Evolutionary conservation across 2,797 vertebrate genomes (phyloP).

Genomic region (Meriones psammophilus): DNA sequence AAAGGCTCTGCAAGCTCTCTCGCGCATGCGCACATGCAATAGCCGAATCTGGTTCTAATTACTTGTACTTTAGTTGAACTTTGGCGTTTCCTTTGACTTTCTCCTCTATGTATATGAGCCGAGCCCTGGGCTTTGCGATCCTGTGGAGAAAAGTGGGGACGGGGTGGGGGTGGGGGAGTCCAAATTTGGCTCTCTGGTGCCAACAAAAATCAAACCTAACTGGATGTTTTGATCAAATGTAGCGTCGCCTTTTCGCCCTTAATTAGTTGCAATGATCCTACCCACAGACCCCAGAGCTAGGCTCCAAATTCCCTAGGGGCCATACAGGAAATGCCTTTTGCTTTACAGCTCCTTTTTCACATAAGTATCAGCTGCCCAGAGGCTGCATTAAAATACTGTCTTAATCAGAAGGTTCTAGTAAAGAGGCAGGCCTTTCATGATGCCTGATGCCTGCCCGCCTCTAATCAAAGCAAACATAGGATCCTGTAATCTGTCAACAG

Average conservation of each 20-base stretch:
- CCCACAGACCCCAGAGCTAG: constrained; percentile 87
- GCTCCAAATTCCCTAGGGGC: constrained; percentile 89
- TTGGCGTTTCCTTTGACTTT: constrained; percentile 94
- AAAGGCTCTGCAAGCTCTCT: constrained; percentile 81
- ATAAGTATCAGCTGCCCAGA: constrained; percentile 88
- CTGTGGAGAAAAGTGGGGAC: constrained; percentile 88
- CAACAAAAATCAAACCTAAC: constrained; percentile 91
- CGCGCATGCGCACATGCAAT: constrained; percentile 83
- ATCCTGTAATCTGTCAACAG: constrained; percentile 87
- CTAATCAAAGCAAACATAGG: constrained; percentile 85
- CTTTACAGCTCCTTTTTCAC: constrained; percentile 90
- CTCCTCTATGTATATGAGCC: constrained; percentile 91
- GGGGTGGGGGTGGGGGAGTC: constrained; percentile 61
- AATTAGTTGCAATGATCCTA: constrained; percentile 91
- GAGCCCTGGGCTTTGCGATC: constrained; percentile 89
- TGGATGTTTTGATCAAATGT: constrained; percentile 91
- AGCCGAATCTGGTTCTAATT: constrained; percentile 93
- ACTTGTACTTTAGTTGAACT: constrained; percentile 96
- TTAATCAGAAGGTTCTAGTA: constrained; percentile 85
- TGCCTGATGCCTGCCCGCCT: constrained; percentile 69
- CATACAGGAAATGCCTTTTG: constrained; percentile 93
- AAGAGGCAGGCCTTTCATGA: constrained; percentile 83
- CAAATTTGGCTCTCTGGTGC: constrained; percentile 87
- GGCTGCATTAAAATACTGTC: constrained; percentile 87
- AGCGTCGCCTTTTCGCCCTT: constrained; percentile 90